phyloP scores from a whole-genome alignment of 2,113 vertebrate species.

The Echinops telfairi region DNA sequence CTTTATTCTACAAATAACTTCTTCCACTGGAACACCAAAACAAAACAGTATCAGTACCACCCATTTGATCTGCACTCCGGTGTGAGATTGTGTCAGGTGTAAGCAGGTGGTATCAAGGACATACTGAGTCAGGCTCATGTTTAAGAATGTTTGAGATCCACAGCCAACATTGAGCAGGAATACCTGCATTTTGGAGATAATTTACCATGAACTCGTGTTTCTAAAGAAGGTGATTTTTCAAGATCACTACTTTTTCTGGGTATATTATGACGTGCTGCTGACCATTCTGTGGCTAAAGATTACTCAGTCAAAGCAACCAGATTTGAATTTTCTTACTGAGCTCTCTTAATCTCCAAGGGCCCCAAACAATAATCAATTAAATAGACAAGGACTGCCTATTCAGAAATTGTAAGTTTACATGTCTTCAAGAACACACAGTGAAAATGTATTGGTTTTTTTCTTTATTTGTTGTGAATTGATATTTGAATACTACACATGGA shows the following conservation, averaged over 20 bases:
- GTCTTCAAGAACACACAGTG: slow-evolving; percentile 61
- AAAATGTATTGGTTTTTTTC: slow-evolving; percentile 59
- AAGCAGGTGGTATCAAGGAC: slow-evolving; percentile 68
- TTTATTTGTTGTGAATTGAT: slow-evolving; percentile 67
- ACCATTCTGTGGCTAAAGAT: slow-evolving; percentile 40
- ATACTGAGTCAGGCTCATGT: slow-evolving; percentile 60
- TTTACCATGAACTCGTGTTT: slow-evolving; percentile 56
- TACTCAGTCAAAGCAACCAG: slow-evolving; percentile 69
- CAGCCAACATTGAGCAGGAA: slow-evolving; percentile 65
- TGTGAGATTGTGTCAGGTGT: slow-evolving; percentile 67
- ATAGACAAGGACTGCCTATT: slow-evolving; percentile 28
- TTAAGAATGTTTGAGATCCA: slow-evolving; percentile 72
- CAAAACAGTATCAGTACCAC: slow-evolving; percentile 62
- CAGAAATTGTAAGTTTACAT: slow-evolving; percentile 61
- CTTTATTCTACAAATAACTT: slow-evolving; percentile 56
- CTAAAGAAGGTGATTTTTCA: slow-evolving; percentile 16
- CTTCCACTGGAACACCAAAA: slow-evolving; percentile 61
- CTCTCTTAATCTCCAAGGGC: not conserved
- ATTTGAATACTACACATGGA: slow-evolving; percentile 59
- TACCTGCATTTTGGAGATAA: slow-evolving; percentile 54
- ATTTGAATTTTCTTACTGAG: slow-evolving; percentile 72
- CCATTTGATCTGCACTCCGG: slow-evolving; percentile 58
- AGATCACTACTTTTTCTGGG: slow-evolving; percentile 73
- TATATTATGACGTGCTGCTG: slow-evolving; percentile 57
- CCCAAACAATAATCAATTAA: slow-evolving; percentile 43